Evolutionary conservation across 2,888 invertebrate genomes (phyloP).

Genomic region (Ptilodon capucinus): DNA sequence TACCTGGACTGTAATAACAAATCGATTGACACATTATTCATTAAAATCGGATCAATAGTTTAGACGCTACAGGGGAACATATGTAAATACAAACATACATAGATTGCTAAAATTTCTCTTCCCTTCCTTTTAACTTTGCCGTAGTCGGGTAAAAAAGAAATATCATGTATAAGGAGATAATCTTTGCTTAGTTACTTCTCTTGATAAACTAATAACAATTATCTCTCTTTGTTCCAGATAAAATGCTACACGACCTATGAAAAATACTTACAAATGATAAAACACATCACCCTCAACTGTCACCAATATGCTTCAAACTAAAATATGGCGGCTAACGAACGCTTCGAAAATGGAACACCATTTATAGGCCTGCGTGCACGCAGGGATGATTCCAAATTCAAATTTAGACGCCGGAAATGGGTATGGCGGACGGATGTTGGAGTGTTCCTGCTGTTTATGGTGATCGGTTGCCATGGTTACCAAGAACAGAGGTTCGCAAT

Average conservation of each 20-base stretch:
- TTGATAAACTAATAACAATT: not conserved
- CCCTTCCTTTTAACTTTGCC: no score
- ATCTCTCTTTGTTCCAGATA: slow-evolving; percentile 52
- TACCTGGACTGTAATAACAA: no score
- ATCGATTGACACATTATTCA: no score
- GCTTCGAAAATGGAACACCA: slow-evolving; percentile 52
- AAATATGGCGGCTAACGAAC: slow-evolving; percentile 66
- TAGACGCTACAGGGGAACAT: no score
- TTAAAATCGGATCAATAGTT: no score
- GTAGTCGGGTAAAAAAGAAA: no score
- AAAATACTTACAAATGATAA: slow-evolving; percentile 48
- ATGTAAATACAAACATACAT: no score
- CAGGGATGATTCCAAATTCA: slow-evolving; percentile 58
- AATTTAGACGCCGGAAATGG: slow-evolving; percentile 67
- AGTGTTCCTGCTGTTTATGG: slow-evolving; percentile 54
- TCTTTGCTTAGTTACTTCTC: not conserved
- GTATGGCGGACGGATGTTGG: slow-evolving; percentile 55
- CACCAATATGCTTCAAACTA: slow-evolving; percentile 65
- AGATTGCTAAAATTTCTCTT: no score
- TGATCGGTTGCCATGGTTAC: slow-evolving; percentile 65
- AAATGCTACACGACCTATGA: slow-evolving; percentile 35
- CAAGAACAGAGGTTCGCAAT: slow-evolving; percentile 93
- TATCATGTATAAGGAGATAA: no score
- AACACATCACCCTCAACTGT: slow-evolving; percentile 31
- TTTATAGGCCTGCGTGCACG: slow-evolving; percentile 55